These are phyloP conservation scores for Pituophis catenifer DNA, from an alignment of 2,113 vertebrate genomes.

Conservation along the genomic window DNA sequence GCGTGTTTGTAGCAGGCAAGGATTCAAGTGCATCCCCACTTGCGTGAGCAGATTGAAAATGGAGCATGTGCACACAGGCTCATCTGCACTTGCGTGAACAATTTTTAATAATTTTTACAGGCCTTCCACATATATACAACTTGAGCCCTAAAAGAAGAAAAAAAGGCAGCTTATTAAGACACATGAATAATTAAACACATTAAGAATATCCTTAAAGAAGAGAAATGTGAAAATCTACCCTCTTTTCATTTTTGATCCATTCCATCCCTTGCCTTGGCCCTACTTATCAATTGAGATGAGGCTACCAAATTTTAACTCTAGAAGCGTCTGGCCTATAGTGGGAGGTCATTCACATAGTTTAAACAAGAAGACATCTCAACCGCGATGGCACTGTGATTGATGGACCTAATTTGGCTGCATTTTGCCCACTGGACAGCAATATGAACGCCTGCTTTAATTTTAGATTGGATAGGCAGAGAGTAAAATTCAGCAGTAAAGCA, in stretches of 20 bases:
- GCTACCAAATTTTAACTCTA: background rate
- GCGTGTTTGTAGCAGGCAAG: accelerated
- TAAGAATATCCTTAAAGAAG: background rate
- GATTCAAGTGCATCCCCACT: background rate
- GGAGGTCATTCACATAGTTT: background rate
- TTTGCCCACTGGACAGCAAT: background rate
- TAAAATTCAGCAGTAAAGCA: background rate
- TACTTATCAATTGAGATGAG: background rate
- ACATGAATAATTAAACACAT: background rate
- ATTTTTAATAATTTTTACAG: background rate
- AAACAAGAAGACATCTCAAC: background rate
- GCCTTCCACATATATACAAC: background rate
- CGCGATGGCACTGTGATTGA: background rate
- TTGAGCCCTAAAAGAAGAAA: background rate
- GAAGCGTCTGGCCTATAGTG: background rate
- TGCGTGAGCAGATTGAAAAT: background rate
- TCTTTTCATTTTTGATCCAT: background rate
- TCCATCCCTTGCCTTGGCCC: background rate
- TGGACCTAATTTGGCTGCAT: background rate
- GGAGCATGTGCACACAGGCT: background rate
- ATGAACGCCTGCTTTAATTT: background rate
- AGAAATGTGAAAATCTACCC: background rate
- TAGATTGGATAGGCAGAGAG: background rate
- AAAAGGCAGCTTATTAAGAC: background rate
- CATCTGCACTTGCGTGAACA: too few species aligned